Conservation (phyloP, 2,888 invertebrate genomes). For the Xestia rhomboidea region DNA sequence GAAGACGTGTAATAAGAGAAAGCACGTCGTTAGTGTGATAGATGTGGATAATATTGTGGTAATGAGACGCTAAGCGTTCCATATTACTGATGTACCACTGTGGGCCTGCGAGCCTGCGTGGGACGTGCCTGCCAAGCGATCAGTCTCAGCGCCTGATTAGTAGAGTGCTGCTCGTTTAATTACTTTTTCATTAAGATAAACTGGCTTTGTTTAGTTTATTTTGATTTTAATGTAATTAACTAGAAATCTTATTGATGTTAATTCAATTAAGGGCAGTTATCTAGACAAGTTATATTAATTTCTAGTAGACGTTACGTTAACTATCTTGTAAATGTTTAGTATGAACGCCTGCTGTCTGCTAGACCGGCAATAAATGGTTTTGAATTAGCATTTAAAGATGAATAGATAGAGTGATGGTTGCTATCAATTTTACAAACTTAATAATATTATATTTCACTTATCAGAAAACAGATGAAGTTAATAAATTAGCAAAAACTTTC, state of each 20-base stretch:
- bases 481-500: background rate
- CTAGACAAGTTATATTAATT: background rate
- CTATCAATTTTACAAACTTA: background rate
- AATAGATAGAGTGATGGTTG: background rate
- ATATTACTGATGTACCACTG: background rate
- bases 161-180: background rate
- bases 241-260: background rate
- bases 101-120: background rate
- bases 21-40: background rate
- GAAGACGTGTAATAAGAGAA: background rate
- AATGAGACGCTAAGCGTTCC: background rate
- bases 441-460: too few relatives aligned
- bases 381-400: background rate
- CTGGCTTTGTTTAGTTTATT: background rate
- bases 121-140: background rate
- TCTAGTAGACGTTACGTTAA: background rate
- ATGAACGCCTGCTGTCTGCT: background rate
- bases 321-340: background rate
- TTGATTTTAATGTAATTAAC: background rate
- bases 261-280: background rate
- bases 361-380: background rate
- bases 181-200: background rate
- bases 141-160: background rate
- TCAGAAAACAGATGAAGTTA: conserved; percentile 2
- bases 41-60: background rate